These are phyloP conservation scores for Meleagris gallopavo DNA, from an alignment of 2,113 vertebrate species.

Conservation along the genomic window DNA sequence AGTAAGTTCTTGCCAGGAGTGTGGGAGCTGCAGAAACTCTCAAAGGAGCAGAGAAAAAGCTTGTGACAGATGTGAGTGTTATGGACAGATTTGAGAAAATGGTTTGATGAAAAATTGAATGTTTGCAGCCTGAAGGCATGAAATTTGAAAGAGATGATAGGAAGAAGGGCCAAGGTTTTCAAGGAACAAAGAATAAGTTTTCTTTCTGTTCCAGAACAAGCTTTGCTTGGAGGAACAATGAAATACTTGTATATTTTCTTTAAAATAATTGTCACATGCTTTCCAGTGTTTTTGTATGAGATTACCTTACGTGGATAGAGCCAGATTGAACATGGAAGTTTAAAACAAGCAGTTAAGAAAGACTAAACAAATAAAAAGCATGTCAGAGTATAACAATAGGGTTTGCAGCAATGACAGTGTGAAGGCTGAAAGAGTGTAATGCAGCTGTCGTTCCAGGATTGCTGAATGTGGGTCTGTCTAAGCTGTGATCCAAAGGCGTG, in stretches of 20 bases:
- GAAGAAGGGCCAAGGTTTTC: conserved; percentile 9
- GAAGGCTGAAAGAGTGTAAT: not conserved
- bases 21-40: conserved; percentile 18
- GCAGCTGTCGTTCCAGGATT: not conserved
- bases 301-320: not conserved
- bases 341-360: not conserved
- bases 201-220: conserved; percentile 14
- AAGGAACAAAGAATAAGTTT: not conserved
- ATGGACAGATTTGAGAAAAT: not conserved
- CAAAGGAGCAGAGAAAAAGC: conserved; percentile 10
- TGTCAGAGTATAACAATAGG: not conserved
- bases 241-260: conserved; percentile 20
- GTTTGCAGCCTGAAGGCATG: conserved; percentile 19
- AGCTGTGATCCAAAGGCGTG: not conserved
- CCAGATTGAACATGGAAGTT: not conserved
- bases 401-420: not conserved
- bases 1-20: conserved; percentile 3
- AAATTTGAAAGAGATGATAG: conserved; percentile 5
- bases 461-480: not conserved
- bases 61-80: not conserved
- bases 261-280: not conserved
- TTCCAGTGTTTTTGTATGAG: not conserved
- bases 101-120: not conserved
- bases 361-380: not conserved
- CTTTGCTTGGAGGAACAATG: not conserved